Percentiles rank a stretch among this genome's conserved stretches.
Conservation (phyloP, 2,888 invertebrate species). For the Agrotis segetum region DNA sequence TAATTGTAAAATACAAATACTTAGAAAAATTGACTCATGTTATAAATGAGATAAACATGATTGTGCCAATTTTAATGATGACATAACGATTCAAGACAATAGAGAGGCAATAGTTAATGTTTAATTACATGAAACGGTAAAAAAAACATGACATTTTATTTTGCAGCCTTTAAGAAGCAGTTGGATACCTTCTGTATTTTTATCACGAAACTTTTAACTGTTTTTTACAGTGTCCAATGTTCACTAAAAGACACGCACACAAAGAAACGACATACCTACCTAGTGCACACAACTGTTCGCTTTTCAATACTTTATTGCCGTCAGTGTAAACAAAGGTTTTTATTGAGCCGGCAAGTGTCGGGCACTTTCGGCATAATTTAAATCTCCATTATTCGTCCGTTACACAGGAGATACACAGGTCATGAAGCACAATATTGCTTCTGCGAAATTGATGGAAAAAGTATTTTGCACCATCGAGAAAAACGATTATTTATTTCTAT, state of each 20-base stretch:
- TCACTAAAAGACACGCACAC: neutral
- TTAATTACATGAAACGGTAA: too few relatives aligned
- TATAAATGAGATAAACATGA: too few relatives aligned
- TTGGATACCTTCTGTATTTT: neutral
- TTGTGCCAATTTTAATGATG: too few relatives aligned
- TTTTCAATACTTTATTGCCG: slow-evolving; percentile 35
- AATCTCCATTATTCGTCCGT: slow-evolving; percentile 36
- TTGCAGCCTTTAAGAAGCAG: neutral
- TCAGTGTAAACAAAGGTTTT: slow-evolving; percentile 45
- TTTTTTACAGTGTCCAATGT: neutral
- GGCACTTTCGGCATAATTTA: slow-evolving; percentile 43
- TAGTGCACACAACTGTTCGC: neutral
- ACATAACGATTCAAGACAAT: too few relatives aligned
- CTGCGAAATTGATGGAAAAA: slow-evolving; percentile 6
- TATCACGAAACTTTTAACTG: neutral
- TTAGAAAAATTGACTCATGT: too few relatives aligned
- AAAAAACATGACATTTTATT: too few relatives aligned
- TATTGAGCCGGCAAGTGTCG: slow-evolving; percentile 41
- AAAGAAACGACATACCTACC: neutral
- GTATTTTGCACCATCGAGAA: neutral
- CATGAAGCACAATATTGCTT: slow-evolving; percentile 28
- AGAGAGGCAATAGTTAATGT: too few relatives aligned
- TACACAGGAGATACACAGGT: slow-evolving; percentile 34
- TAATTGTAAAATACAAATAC: too few relatives aligned
- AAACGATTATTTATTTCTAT: too few relatives aligned